Base-by-base conservation (phyloP, 1,140 invertebrate species). In the Solenopsis fugax region DNA sequence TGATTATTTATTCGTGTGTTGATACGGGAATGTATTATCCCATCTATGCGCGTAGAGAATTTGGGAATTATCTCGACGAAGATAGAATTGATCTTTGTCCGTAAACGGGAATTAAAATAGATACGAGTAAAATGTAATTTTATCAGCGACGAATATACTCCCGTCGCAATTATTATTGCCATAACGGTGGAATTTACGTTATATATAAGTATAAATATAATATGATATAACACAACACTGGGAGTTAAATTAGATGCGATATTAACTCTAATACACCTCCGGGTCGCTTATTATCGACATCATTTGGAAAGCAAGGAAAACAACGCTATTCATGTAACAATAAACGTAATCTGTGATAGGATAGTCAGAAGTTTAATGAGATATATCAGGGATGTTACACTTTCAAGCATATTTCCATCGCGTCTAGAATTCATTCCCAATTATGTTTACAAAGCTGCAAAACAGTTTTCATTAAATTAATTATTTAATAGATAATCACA, bases 1-100 rank as follows among this genome's bases (percentile, higher is more conserved):
- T 84, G 21, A 75, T 73, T 21, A 82, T 82, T 71, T 71, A 81
- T 72, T 75, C 13, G 69, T 34, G 69, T 34, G 45, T 60, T n/a
- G 41, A 69, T 45, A 56, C 37, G 29, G 2, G 5, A 5, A 4
- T 12, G 24, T 12, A 56, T 72, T 82, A 54, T 29, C 16, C 37
- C 48, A 73, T 73, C 12, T 6, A n/a, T 1, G 29, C 24, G 12
- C 54, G 9, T 21, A 60, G 48, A 80, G 54, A 73, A 60, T 84
- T 84, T 81, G 21, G 21, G 1, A 71, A 81, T 81, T 84, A 62
- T 60, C 13, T 37, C 6, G 6, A 52, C 12, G 21, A 21, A 41
- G 48, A 62, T 60, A 45, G n/a, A 41, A 50, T 84, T 84, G 41
- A 84, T 84, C 41, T 84, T 75, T 75, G 80, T 48, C 5, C 37